Base-by-base conservation (phyloP, 92 coral and sea anemone species). In the Porites evermanni region DNA sequence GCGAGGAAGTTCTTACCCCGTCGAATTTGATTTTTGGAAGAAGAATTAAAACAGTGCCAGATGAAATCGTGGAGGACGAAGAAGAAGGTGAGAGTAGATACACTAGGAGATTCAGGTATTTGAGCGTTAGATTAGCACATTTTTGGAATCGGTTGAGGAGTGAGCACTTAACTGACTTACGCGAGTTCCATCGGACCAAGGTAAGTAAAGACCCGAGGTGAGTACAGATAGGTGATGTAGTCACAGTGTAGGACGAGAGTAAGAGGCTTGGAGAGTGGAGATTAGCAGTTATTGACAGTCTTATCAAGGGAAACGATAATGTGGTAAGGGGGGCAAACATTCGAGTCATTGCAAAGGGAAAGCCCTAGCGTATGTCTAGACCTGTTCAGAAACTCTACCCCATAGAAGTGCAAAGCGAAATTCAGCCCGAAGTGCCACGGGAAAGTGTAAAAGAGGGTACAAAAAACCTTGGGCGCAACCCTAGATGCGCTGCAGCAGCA, bases 61-160 rank as follows among this genome's bases (percentile, higher is more conserved):
- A 75, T 60, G 77, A 77, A 65, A 59, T 84, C 38, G 74, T 32
- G 16, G 78, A 67, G 23, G 64, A 71, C 9, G 26, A 18, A 7
- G 80, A 80, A 11, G 87, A 72, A 19, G 21, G 47, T 11, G 77
- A 72, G 72, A 79, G 75, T 32, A 69, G 66, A 5, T 77, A 44
- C 26, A 20, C 59, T 12, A 67, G 21, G 14, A 82, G 94, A 56
- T 83, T 80, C 32, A 58, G 82, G 23, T 78, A 91, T 67, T 63
- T 88, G 71, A 76, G 73, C 6, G 80, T 12, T 7, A 78, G 66
- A 60, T 24, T 82, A 68, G 78, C 77, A 12, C 93, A 86, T 56
- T 79, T 86, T 73, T 90, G 90, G 90, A 85, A 86, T 23, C 54
- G 91, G 53, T 86, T 88, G 93, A 78, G 75, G 17, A 67, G 53